phyloP scores from a whole-genome alignment of 2,888 invertebrate genomes.

The Acrobasis suavella region DNA sequence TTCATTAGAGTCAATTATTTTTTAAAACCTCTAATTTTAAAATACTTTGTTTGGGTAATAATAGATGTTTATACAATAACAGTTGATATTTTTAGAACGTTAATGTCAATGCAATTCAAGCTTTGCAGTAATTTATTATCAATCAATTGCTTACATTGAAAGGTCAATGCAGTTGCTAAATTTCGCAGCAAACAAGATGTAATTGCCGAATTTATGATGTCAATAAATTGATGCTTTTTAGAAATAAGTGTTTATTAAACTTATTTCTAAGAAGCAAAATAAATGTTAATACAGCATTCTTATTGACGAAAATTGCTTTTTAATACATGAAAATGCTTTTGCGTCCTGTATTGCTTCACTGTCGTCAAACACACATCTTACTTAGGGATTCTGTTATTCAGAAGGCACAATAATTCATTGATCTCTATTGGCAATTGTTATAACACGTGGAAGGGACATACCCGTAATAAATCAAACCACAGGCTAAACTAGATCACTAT shows the following conservation, averaged over 20 bases:
- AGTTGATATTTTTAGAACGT: background rate
- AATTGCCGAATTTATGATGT: background rate
- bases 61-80: background rate
- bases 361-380: too few species aligned
- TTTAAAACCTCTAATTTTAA: too few species aligned
- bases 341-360: too few species aligned
- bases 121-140: background rate
- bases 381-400: too few species aligned
- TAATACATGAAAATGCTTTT: too few species aligned
- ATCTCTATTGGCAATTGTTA: too few species aligned
- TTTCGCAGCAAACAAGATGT: slow-evolving; percentile 1
- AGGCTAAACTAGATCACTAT: too few species aligned
- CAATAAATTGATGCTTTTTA: background rate
- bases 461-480: too few species aligned
- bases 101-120: background rate
- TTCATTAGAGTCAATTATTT: too few species aligned
- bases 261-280: too few species aligned
- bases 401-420: too few species aligned
- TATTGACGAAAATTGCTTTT: background rate
- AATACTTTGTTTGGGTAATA: background rate
- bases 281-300: background rate
- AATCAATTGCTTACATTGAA: background rate
- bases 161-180: background rate
- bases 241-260: background rate
- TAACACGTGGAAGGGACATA: too few species aligned